These are phyloP conservation scores for Arion vulgaris DNA, from an alignment of 1,140 invertebrate genomes.

Conservation along the genomic window DNA sequence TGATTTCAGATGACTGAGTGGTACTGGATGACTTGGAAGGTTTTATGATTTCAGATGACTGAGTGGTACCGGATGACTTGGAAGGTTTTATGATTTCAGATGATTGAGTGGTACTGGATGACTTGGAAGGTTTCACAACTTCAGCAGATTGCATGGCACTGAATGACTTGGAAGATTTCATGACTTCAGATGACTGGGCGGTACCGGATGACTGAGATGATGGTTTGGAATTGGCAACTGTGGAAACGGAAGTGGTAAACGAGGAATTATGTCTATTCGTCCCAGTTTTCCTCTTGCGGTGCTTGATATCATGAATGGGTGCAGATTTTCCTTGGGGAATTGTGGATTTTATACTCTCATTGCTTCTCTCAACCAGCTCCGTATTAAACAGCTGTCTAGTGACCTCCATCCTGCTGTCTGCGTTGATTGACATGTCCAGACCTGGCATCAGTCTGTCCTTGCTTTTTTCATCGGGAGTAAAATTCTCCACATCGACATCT, in stretches of 20 bases:
- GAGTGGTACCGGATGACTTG: too few relatives aligned
- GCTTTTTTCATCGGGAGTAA: constrained; percentile 13
- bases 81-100: too few relatives aligned
- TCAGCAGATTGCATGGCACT: too few relatives aligned
- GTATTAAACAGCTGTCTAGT: neutral
- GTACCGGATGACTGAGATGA: neutral
- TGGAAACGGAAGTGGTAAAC: neutral
- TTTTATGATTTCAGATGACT: too few relatives aligned
- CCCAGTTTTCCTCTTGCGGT: neutral
- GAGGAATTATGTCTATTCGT: neutral
- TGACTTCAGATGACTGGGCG: neutral
- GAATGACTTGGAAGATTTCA: neutral
- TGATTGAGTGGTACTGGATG: too few relatives aligned
- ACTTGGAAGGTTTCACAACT: too few relatives aligned
- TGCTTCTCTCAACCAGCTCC: neutral
- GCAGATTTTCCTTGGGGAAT: neutral
- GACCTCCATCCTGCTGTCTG: neutral
- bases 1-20: too few relatives aligned
- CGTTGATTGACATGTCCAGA: neutral
- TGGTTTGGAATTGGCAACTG: too few relatives aligned
- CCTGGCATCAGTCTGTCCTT: neutral
- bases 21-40: too few relatives aligned
- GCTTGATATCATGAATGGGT: neutral
- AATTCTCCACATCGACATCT: constrained; percentile 12
- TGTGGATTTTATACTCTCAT: neutral